A percentile compares a stretch with the other conserved stretches of the same genome.
These are phyloP conservation scores for Platyscapa corneri DNA, from an alignment of 1,140 invertebrate species.

Conservation along the genomic window DNA sequence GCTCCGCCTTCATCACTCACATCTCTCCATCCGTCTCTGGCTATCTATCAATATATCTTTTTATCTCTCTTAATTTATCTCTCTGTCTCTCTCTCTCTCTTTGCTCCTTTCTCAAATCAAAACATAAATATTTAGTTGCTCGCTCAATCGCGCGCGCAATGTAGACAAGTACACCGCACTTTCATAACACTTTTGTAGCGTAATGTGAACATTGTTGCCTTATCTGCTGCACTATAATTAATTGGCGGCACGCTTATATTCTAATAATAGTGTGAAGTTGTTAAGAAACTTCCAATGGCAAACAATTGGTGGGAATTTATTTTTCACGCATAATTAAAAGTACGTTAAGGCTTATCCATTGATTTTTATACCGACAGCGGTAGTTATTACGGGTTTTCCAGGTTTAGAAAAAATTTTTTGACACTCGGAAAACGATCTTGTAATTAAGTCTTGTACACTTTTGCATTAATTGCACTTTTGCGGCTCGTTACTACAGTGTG, in stretches of 20 bases:
- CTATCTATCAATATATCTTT: too few relatives aligned
- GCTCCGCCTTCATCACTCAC: too few relatives aligned
- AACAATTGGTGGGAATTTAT: slow-evolving; percentile 9
- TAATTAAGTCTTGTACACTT: neutral
- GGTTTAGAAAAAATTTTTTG: neutral
- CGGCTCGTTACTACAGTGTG: neutral
- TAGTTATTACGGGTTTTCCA: neutral
- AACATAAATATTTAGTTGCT: neutral
- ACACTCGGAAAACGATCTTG: neutral
- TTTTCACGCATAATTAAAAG: neutral
- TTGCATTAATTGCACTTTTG: neutral
- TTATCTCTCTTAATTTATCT: neutral
- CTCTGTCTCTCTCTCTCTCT: neutral
- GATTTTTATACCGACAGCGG: neutral
- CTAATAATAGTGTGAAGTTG: neutral
- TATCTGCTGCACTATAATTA: neutral
- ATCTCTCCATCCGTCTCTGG: too few relatives aligned
- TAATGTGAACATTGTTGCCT: slow-evolving; percentile 3
- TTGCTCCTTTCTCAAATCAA: neutral
- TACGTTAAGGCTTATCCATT: neutral
- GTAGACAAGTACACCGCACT: neutral
- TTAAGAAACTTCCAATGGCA: neutral
- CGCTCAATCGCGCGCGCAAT: neutral
- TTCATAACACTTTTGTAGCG: neutral
- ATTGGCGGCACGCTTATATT: slow-evolving; percentile 15